phyloP scores from a whole-genome alignment of 2,888 invertebrate genomes.

The Megamerina dolium region DNA sequence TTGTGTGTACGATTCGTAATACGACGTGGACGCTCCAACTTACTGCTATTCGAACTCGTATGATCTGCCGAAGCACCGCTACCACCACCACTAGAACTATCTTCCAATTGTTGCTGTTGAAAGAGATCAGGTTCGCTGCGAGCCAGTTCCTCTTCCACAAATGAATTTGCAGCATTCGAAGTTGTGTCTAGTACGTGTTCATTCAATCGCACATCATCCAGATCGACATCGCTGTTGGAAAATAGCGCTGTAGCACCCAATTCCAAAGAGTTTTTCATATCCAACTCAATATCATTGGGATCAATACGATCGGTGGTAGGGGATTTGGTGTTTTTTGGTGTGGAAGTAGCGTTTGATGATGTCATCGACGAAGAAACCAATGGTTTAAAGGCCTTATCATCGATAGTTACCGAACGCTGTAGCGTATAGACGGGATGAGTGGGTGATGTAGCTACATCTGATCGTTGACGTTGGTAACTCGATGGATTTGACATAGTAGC shows the following conservation, averaged over 20 bases:
- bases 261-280: slow-evolving; percentile 47
- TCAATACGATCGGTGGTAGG: slow-evolving; percentile 47
- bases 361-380: slow-evolving; percentile 10
- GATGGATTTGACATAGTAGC: slow-evolving; percentile 11
- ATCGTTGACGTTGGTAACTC: slow-evolving; percentile 20
- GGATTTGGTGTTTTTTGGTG: slow-evolving; percentile 34
- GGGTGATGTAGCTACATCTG: slow-evolving; percentile 28
- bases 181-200: slow-evolving; percentile 57
- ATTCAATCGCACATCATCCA: slow-evolving; percentile 75
- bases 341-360: slow-evolving; percentile 24
- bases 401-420: slow-evolving; percentile 32
- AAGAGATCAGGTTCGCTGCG: slow-evolving; percentile 47
- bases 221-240: slow-evolving; percentile 79
- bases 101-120: slow-evolving; percentile 23
- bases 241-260: slow-evolving; percentile 72
- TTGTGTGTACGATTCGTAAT: slow-evolving; percentile 42
- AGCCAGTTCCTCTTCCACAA: slow-evolving; percentile 44
- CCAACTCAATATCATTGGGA: slow-evolving; percentile 34
- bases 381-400: slow-evolving; percentile 20
- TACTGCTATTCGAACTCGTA: slow-evolving; percentile 14
- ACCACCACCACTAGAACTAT: slow-evolving; percentile 11
- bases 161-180: slow-evolving; percentile 33
- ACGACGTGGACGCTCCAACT: slow-evolving; percentile 26
- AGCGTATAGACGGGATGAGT: slow-evolving; percentile 18
- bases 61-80: slow-evolving; percentile 7